Evolutionary conservation across 2,113 vertebrate species (phyloP).

Genomic region (Pseudorhombus dupliciocellatus): DNA sequence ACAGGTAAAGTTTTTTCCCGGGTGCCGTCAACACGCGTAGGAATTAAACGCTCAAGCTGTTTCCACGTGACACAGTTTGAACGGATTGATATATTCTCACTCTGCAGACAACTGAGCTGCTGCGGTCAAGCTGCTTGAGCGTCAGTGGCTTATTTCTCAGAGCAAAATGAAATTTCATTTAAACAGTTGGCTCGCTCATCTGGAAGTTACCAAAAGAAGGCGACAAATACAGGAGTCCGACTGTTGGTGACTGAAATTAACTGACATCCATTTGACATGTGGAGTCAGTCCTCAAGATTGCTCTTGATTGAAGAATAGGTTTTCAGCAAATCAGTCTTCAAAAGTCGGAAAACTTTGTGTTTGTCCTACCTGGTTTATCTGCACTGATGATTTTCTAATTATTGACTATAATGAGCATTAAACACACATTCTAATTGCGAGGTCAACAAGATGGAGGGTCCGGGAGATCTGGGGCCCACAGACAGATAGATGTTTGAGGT

Average conservation of each 20-base stretch:
- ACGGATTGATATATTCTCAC: background rate
- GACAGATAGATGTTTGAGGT: too few species aligned
- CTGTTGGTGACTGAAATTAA: background rate
- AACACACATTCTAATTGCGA: too few species aligned
- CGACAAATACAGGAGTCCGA: background rate
- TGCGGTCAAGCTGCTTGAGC: background rate
- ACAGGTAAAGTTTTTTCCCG: background rate
- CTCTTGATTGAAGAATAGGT: too few species aligned
- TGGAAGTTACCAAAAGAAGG: background rate
- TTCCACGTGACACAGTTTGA: slow-evolving; percentile 38
- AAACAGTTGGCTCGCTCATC: background rate
- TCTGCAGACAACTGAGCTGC: background rate
- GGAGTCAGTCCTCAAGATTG: too few species aligned
- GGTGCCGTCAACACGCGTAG: background rate
- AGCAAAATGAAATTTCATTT: background rate
- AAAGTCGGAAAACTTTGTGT: too few species aligned
- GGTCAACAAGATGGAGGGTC: too few species aligned
- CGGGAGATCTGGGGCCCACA: too few species aligned
- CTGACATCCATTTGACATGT: background rate
- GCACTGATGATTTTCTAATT: too few species aligned
- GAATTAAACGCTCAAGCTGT: slow-evolving; percentile 23
- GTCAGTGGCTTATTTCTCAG: slow-evolving; percentile 2
- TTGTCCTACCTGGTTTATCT: too few species aligned
- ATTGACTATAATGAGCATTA: too few species aligned
- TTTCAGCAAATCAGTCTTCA: background rate